These are phyloP conservation scores for Australoheros scitulus DNA, from an alignment of 2,113 vertebrate genomes.

Conservation along the genomic window DNA sequence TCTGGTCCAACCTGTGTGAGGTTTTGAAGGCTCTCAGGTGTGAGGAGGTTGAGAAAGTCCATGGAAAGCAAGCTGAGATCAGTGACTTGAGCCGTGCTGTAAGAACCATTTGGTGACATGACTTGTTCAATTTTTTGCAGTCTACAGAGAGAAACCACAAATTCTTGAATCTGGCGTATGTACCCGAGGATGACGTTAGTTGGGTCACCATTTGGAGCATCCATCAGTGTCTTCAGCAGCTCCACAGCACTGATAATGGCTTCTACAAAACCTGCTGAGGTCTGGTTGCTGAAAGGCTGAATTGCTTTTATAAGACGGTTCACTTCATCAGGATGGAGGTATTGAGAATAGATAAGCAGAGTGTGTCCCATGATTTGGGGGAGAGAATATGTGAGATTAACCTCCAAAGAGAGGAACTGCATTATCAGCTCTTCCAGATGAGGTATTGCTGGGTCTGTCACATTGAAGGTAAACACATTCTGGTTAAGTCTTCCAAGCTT, in stretches of 20 bases:
- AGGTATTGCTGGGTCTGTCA: slow-evolving; percentile 55
- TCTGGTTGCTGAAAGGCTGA: slow-evolving; percentile 67
- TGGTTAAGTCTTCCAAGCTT: slow-evolving; percentile 60
- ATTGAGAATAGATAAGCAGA: slow-evolving; percentile 61
- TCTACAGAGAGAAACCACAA: slow-evolving; percentile 47
- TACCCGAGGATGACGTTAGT: slow-evolving; percentile 60
- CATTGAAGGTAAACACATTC: slow-evolving; percentile 60
- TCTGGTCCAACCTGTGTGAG: slow-evolving; percentile 54
- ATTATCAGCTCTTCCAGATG: slow-evolving; percentile 60
- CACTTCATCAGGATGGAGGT: slow-evolving; percentile 51
- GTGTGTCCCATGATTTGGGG: slow-evolving; percentile 61
- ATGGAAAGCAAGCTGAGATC: slow-evolving; percentile 41
- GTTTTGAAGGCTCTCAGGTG: slow-evolving; percentile 48
- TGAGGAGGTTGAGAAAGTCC: slow-evolving; percentile 64
- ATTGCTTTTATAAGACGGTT: slow-evolving; percentile 50
- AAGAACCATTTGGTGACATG: slow-evolving; percentile 25
- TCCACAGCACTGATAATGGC: slow-evolving; percentile 64
- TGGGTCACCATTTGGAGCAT: slow-evolving; percentile 59
- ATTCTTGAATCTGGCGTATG: slow-evolving; percentile 65
- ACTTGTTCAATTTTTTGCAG: slow-evolving; percentile 43
- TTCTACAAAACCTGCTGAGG: slow-evolving; percentile 56
- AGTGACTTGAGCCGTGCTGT: slow-evolving; percentile 37
- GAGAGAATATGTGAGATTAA: slow-evolving; percentile 64
- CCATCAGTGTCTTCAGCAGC: slow-evolving; percentile 50
- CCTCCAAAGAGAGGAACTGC: slow-evolving; percentile 63